A percentile compares a stretch with the other conserved stretches of the same genome.
Evolutionary conservation across 2,113 vertebrate species (phyloP).

Genomic region (Poeciliopsis occidentalis): DNA sequence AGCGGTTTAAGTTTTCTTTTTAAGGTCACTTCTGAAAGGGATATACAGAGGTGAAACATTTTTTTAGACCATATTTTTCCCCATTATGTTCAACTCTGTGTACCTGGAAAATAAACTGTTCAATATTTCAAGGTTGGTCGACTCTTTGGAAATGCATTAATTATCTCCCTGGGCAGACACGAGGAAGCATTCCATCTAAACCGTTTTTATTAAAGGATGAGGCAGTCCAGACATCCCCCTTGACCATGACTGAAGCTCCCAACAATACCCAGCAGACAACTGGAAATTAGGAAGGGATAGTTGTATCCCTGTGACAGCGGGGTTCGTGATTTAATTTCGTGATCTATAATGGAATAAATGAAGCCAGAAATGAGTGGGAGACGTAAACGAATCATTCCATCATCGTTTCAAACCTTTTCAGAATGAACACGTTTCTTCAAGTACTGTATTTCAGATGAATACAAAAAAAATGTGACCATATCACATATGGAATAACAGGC

Average conservation of each 20-base stretch:
- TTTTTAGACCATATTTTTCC: slow-evolving; percentile 30
- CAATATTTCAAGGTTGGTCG: slow-evolving; percentile 69
- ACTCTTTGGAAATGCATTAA: slow-evolving; percentile 67
- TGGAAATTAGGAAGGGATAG: too few species aligned
- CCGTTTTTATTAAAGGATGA: slow-evolving; percentile 41
- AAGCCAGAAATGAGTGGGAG: too few species aligned
- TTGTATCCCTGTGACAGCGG: too few species aligned
- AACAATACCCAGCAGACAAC: too few species aligned
- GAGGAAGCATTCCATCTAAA: slow-evolving; percentile 47
- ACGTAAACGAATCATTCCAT: too few species aligned
- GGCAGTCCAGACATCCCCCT: slow-evolving; percentile 48
- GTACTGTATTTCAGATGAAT: too few species aligned
- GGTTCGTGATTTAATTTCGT: too few species aligned
- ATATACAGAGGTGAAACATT: slow-evolving; percentile 25
- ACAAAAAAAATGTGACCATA: too few species aligned
- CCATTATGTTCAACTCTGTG: too few species aligned
- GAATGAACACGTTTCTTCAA: too few species aligned
- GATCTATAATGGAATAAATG: too few species aligned
- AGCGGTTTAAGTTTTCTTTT: slow-evolving; percentile 25
- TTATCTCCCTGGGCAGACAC: slow-evolving; percentile 56
- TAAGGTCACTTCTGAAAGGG: slow-evolving; percentile 56
- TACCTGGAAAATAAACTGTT: slow-evolving; percentile 57
- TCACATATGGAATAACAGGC: slow-evolving; percentile 15
- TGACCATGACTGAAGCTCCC: slow-evolving; percentile 61
- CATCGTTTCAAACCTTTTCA: too few species aligned